Conservation (phyloP, 2,888 invertebrate species). For the Stenchaetothrips biformis region DNA sequence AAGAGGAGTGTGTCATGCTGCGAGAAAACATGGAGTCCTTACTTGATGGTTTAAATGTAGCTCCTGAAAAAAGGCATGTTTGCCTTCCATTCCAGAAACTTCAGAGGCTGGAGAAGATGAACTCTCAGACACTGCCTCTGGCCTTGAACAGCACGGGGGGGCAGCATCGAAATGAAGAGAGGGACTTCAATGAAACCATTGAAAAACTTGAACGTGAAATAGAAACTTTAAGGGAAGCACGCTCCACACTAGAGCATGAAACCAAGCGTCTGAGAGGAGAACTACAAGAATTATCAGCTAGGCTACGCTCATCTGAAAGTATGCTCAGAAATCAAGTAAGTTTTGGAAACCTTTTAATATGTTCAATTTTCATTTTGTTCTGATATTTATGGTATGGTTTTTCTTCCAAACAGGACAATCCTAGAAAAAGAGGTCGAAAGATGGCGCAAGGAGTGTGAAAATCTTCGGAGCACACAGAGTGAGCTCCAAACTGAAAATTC, state of each 20-base stretch:
- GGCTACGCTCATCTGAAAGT: slow-evolving; percentile 1
- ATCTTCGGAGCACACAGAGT: neutral
- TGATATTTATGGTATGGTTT: neutral
- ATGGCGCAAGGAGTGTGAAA: neutral
- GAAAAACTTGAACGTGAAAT: neutral
- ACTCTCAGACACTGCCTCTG: neutral
- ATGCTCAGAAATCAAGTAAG: slow-evolving; percentile 10
- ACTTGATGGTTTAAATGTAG: slow-evolving; percentile 40
- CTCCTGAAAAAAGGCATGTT: slow-evolving; percentile 38
- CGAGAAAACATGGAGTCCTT: slow-evolving; percentile 45
- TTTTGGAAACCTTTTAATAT: neutral
- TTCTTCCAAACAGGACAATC: neutral
- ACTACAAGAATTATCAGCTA: neutral
- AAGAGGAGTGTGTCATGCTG: slow-evolving; percentile 44
- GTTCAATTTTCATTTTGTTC: neutral
- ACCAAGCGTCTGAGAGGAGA: neutral
- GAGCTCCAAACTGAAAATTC: neutral
- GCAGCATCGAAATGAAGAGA: neutral
- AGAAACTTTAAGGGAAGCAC: slow-evolving; percentile 2
- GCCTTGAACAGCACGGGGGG: neutral
- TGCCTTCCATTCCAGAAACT: slow-evolving; percentile 45
- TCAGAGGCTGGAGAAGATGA: neutral
- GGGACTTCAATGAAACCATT: neutral
- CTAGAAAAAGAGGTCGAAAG: neutral
- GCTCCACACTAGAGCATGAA: neutral